Base-by-base conservation (phyloP, 2,888 invertebrate species). In the Melanostoma scalare region DNA sequence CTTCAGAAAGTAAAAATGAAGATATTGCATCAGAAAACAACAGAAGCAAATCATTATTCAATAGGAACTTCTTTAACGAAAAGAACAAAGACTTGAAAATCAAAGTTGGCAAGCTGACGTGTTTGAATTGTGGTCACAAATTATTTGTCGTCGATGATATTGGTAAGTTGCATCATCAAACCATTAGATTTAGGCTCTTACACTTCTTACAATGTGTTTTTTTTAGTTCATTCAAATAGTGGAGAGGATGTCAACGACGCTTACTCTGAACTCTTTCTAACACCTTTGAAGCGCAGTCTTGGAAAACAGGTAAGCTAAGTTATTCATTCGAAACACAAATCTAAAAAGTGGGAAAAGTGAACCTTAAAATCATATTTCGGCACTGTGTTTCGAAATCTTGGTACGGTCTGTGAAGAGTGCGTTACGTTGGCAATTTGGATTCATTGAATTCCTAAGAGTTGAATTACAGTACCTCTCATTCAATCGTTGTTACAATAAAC, bases 131-230 rank as follows among this genome's bases (percentile, higher is more conserved):
- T 36, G 84, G 84, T 6, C 79, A 84, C 9, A 84, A 75, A 30
- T 50, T 84, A 30, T 84, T 84, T 71, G 84, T 84, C 20, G 79
- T 84, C 42, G 84, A 84, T 31, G 84, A 84, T 67, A 42, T 79
- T 38, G 84, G 84, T 84, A 61, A 67, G 69, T 20, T 20, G 20
- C 20, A 20, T 20, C 20, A 30, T 20, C 2, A 3, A 40, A n/a
- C 0, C 4, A 38, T 40, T 6, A 8, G 1, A 20, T 50, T 42
- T 30, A 8, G 3, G 20, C 20, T 20, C 38, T 30, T 31, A n/a
- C n/a, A 4, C 0, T 31, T 20, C 5, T 6, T 10, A 6, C 44
- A 35, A 46, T 50, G 38, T 9, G 3, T 20, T 0, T 53, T 48
- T 68, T 58, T 36, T 33, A 84, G 84, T 84, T n/a, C 55, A 61